Percentiles rank a stretch among this genome's conserved stretches.
These are phyloP conservation scores for Probosciger aterrimus DNA, from an alignment of 2,113 vertebrate species.

Conservation along the genomic window DNA sequence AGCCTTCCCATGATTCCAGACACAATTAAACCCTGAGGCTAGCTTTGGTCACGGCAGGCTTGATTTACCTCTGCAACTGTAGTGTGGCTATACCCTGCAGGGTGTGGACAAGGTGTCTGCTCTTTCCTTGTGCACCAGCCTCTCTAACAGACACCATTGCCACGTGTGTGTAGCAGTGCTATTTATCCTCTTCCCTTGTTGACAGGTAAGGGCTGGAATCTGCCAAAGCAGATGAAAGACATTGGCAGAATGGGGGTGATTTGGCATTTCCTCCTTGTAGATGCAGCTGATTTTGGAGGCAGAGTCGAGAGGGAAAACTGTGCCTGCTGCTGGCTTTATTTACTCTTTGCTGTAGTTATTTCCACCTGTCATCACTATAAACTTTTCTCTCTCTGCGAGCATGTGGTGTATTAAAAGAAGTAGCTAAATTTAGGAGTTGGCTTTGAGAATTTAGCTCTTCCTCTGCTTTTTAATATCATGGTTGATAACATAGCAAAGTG, in stretches of 20 bases:
- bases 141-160: neutral
- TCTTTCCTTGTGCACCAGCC: neutral
- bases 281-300: neutral
- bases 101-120: neutral
- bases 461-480: neutral
- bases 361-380: neutral
- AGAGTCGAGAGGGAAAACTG: neutral
- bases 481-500: neutral
- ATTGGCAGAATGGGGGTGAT: neutral
- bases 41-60: neutral
- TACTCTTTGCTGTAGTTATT: slow-evolving; percentile 11
- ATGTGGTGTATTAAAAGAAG: neutral
- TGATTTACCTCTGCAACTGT: neutral
- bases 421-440: neutral
- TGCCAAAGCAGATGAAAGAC: neutral
- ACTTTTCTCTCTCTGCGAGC: neutral
- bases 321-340: slow-evolving; percentile 5
- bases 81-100: neutral
- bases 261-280: neutral
- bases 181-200: neutral
- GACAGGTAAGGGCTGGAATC: neutral
- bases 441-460: neutral
- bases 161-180: neutral
- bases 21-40: neutral
- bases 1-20: neutral